Conservation (phyloP, 2,888 invertebrate genomes). For the Pilophorus perplexus region DNA sequence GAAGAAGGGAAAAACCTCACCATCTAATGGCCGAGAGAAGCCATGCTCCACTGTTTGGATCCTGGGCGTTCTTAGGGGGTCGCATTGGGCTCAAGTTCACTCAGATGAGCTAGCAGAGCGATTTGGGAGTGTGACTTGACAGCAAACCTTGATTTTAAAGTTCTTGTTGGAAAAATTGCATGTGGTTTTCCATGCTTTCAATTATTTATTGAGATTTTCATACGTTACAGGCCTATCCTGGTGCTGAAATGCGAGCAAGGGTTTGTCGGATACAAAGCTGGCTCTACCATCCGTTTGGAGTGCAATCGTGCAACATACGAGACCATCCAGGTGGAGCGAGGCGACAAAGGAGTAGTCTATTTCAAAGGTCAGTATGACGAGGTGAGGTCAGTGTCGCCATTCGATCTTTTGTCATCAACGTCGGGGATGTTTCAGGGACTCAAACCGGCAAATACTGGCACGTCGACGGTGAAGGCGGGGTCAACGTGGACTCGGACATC, state of each 20-base stretch:
- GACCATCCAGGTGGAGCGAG: slow-evolving; percentile 85
- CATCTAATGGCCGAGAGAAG: no score
- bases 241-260: slow-evolving; percentile 94
- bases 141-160: no score
- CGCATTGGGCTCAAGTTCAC: no score
- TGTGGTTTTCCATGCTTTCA: no score
- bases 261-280: slow-evolving; percentile 85
- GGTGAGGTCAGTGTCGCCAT: no score
- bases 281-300: slow-evolving; percentile 73
- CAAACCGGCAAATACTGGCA: slow-evolving; percentile 94
- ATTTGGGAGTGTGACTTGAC: no score
- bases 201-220: slow-evolving; percentile 8
- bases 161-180: no score
- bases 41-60: no score
- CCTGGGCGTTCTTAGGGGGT: no score
- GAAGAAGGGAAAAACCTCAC: no score
- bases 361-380: slow-evolving; percentile 85
- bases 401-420: no score
- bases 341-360: slow-evolving; percentile 83
- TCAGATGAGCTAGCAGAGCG: no score
- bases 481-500: slow-evolving; percentile 79
- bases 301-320: slow-evolving; percentile 95
- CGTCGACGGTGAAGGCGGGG: slow-evolving; percentile 78
- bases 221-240: slow-evolving; percentile 71
- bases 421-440: slow-evolving; percentile 66